Evolutionary conservation across 1,140 invertebrate genomes (phyloP), one percentile per base, ranked within the genome.

Genomic region (Bombyx mandarina): DNA sequence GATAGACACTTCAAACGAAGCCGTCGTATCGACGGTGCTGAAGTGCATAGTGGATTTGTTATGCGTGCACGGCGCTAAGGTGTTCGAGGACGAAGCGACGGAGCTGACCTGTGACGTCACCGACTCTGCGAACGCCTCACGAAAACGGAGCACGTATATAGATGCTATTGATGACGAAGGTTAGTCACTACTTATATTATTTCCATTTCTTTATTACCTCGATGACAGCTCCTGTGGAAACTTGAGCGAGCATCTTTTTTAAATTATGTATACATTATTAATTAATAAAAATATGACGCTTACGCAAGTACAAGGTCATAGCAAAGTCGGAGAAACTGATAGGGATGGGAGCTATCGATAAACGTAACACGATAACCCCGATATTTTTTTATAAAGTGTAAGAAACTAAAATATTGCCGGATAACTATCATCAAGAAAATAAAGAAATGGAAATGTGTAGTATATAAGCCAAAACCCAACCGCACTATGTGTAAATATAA

Each of bases 31-130:
- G 2, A 82, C 75, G 2, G 79, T 77, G 0, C 63, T 88, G 1
- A 77, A 76, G 12, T 86, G 82, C 43, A 71, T 88, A 26, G 75
- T 86, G 10, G 87, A 88, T 48, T 35, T 88, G 35, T 56, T 87
- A 12, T 87, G 82, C 52, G 76, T 86, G 1, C 84, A 88, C 70
- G 85, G 87, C 0, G 82, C 78, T 4, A 64, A 71, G 9, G 75
- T 86, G 7, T 88, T 88, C 58, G 86, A 88, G 43, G 80, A 87
- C 5, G 74, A 77, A 0, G 52, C 61, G 1, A 42, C 48, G 0
- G 64, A 64, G 6, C n/a, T 12, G 0, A 10, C 43, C 49, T n/a
- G 51, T 5, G 56, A 56, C 58, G 55, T 66, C 9, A 62, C 69
- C n/a, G 69, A 67, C 6, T 76, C 72, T 10, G 54, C 7, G 3